A percentile compares a stretch with the other conserved stretches of the same genome.
These are phyloP conservation scores for Liasis olivaceus DNA, from an alignment of 2,797 vertebrate species.

Conservation along the genomic window DNA sequence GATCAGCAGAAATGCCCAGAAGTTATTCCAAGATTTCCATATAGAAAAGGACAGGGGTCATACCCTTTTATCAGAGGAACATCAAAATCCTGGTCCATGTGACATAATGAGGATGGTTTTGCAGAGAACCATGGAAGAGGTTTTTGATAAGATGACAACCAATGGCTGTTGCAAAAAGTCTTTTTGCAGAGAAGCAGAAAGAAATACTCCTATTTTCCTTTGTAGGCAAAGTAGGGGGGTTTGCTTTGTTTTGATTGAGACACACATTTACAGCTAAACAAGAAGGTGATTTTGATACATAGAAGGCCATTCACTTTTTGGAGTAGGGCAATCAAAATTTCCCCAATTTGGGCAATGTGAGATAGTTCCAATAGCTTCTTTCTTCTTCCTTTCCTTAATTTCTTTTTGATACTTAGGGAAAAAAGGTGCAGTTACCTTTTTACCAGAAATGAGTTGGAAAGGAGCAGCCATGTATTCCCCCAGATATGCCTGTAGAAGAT, in stretches of 20 bases:
- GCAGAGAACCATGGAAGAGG: not conserved
- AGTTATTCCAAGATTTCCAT: not conserved
- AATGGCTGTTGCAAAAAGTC: not conserved
- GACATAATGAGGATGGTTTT: not conserved
- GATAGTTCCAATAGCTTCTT: not conserved
- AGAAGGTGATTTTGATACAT: not conserved
- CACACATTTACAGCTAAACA: slow-evolving; percentile 1
- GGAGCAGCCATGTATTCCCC: not conserved
- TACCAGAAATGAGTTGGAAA: not conserved
- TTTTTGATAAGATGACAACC: not conserved
- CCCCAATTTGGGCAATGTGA: not conserved
- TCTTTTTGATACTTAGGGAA: not conserved
- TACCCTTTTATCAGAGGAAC: not conserved
- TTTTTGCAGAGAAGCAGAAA: not conserved
- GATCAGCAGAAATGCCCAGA: not conserved
- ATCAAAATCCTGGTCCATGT: not conserved
- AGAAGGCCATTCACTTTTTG: not conserved
- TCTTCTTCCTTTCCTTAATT: not conserved
- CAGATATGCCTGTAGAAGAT: not conserved
- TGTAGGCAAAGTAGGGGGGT: slow-evolving; percentile 27
- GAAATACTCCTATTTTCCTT: not conserved
- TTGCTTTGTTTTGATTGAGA: slow-evolving; percentile 44
- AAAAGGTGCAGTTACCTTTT: not conserved
- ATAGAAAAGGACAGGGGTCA: not conserved
- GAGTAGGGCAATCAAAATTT: not conserved